Evolutionary conservation across 2,888 invertebrate genomes (phyloP), one percentile per base, ranked within the genome.

Genomic region (Smittia aterrima): DNA sequence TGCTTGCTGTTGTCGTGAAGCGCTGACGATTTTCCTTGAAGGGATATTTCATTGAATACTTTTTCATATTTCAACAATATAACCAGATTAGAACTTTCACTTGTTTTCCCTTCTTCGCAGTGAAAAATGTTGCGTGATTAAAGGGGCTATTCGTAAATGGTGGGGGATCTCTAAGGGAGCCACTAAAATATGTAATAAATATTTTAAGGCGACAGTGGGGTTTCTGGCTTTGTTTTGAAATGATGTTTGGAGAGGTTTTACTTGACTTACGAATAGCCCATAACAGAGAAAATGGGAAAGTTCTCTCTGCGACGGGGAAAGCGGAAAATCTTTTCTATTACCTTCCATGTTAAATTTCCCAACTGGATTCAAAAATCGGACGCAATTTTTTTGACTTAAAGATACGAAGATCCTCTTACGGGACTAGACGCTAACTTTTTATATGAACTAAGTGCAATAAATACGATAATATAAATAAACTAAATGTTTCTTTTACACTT

Each of bases 271-370:
- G n/a, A n/a, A n/a, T n/a, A n/a, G n/a, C n/a, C n/a, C n/a, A n/a
- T n/a, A n/a, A 13, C 22, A n/a, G 70, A 53, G 54, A 71, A 71
- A 71, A 54, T 54, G 25, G 70, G 54, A 71, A 70, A 70, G 70
- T 70, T 70, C 70, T 70, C 24, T 24, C 24, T 70, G 16, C 32
- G 32, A 32, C 22, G 66, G 66, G 40, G 32, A 53, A 47, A 47
- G 47, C 47, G 47, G 47, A 47, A 47, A 47, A 47, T 58, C 22
- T 53, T 72, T 53, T 72, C n/a, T n/a, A n/a, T n/a, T 72, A 72
- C 72, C 72, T 72, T 72, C 72, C 72, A 72, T 72, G 54, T 72
- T 72, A 70, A 70, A 62, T 58, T 72, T 72, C 25, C 72, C 32
- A 58, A 40, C 16, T 54, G 53, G 24, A 54, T 25, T 27, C 27